Percentiles rank a stretch among this genome's conserved stretches.
These are phyloP conservation scores for Serranus cabrilla DNA, from an alignment of 2,797 vertebrate species.

Conservation along the genomic window DNA sequence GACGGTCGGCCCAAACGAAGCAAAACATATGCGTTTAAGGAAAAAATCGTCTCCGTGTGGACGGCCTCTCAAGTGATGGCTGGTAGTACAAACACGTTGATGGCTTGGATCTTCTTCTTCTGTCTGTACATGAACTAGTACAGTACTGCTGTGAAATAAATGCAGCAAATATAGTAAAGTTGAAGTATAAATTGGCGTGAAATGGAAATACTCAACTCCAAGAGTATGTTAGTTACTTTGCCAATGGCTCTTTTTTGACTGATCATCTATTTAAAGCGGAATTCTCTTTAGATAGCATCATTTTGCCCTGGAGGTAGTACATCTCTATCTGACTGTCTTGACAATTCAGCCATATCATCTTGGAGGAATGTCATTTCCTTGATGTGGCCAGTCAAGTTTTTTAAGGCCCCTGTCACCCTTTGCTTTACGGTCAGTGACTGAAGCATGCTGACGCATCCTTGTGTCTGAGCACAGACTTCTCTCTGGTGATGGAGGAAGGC, in stretches of 20 bases:
- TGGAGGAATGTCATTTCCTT: constrained; percentile 26
- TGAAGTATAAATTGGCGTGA: not conserved
- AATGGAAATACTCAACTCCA: not conserved
- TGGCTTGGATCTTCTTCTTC: no score
- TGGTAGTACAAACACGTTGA: no score
- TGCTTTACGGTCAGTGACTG: constrained; percentile 54
- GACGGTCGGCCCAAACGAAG: no score
- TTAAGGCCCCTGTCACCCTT: constrained; percentile 51
- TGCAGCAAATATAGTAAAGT: not conserved
- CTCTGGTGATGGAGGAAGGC: constrained; percentile 9
- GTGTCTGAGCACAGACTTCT: constrained; percentile 26
- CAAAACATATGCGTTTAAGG: no score
- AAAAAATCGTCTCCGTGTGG: no score
- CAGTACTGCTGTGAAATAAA: not conserved
- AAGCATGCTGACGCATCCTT: constrained; percentile 58
- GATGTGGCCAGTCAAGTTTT: constrained; percentile 45
- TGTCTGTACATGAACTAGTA: not conserved
- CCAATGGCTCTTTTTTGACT: not conserved
- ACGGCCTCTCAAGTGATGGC: no score
- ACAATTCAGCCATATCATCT: constrained; percentile 20
- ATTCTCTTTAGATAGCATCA: not conserved
- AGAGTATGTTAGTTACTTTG: not conserved
- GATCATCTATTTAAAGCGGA: not conserved
- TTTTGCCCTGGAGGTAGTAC: not conserved
- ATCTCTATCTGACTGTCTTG: constrained; percentile 33